Evolutionary conservation across 1,140 invertebrate species (phyloP).

Genomic region (Ceratina japonica): DNA sequence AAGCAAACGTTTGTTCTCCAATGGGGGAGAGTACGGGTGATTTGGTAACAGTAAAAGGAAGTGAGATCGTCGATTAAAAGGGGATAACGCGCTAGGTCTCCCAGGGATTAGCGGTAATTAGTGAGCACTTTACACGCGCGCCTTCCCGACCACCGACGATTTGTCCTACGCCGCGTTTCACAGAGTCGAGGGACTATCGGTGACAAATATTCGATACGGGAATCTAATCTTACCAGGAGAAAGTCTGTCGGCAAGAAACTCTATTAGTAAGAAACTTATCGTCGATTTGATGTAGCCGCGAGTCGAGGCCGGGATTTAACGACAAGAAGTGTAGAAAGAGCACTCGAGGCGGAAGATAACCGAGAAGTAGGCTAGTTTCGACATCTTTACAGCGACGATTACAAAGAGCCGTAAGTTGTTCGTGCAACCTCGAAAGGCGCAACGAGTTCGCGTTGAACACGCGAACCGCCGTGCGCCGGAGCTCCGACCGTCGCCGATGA

Average conservation of each 20-base stretch:
- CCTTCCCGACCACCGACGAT: neutral
- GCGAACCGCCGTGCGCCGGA: constrained; percentile 14
- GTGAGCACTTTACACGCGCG: neutral
- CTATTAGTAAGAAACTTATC: no score
- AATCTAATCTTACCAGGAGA: no score
- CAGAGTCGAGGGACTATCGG: neutral
- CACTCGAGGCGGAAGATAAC: neutral
- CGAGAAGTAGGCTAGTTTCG: constrained; percentile 2
- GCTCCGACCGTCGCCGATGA: neutral
- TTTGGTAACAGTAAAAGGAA: neutral
- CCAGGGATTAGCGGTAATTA: neutral
- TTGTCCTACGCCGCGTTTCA: neutral
- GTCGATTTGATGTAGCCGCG: no score
- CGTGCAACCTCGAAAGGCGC: constrained; percentile 8
- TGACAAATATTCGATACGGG: neutral
- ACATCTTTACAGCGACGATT: constrained; percentile 8
- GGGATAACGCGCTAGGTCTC: constrained; percentile 35
- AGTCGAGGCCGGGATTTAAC: neutral
- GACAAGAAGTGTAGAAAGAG: neutral
- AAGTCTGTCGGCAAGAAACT: no score
- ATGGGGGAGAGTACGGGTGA: neutral
- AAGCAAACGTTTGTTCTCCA: no score
- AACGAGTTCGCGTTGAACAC: constrained; percentile 51
- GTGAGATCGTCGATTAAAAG: constrained; percentile 47
- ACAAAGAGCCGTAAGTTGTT: constrained; percentile 25